Evolutionary conservation across 30 jellyfish, hydroid and myxozoan species (phyloP).

Genomic region (Mastigias papua): DNA sequence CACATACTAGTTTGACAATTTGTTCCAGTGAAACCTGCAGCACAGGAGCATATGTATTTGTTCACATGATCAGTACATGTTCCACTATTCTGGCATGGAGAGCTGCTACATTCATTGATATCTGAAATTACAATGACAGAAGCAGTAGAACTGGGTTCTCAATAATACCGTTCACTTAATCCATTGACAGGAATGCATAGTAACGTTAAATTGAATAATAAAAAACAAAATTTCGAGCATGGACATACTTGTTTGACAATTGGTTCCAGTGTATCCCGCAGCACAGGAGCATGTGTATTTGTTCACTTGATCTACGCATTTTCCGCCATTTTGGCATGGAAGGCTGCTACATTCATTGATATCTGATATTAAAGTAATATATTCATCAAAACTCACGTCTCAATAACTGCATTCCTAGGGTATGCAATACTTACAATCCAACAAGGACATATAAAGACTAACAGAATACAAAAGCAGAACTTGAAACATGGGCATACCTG

Average conservation of each 20-base stretch:
- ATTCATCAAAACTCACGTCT: background rate
- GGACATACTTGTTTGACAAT: background rate
- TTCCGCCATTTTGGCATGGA: slow-evolving; percentile 38
- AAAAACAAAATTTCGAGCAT: background rate
- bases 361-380: background rate
- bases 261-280: slow-evolving; percentile 1
- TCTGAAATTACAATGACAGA: background rate
- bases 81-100: slow-evolving; percentile 48
- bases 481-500: background rate
- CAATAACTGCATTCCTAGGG: too few relatives aligned
- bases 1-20: background rate
- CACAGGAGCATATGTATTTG: slow-evolving; percentile 23
- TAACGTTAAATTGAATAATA: too few relatives aligned
- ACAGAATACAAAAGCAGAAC: background rate
- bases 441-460: background rate
- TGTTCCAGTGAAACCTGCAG: slow-evolving; percentile 26
- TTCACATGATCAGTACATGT: slow-evolving; percentile 28
- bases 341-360: slow-evolving; percentile 13
- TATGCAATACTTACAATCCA: too few relatives aligned
- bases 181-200: too few relatives aligned
- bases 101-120: slow-evolving; percentile 25
- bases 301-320: background rate
- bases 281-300: slow-evolving; percentile 7
- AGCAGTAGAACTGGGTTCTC: too few relatives aligned
- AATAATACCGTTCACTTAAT: too few relatives aligned